Percentiles rank a stretch among this genome's conserved stretches.
These are phyloP conservation scores for Xiphias gladius DNA, from an alignment of 2,113 vertebrate genomes.

Conservation along the genomic window DNA sequence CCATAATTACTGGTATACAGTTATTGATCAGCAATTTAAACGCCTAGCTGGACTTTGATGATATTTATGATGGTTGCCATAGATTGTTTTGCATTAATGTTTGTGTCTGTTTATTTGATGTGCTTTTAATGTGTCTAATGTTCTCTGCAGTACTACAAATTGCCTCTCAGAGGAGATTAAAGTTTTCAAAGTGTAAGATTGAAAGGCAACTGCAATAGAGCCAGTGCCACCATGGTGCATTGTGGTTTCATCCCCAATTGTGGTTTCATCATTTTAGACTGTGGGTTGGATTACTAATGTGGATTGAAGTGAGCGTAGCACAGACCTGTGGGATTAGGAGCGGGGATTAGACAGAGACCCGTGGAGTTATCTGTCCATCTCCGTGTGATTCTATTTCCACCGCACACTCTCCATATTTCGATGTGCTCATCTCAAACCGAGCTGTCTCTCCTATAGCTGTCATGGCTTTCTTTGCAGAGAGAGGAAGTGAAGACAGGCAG, in stretches of 20 bases:
- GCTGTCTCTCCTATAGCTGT: background rate
- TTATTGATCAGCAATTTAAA: too few species aligned
- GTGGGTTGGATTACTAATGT: constrained; percentile 65
- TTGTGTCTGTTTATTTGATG: too few species aligned
- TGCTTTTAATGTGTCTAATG: too few species aligned
- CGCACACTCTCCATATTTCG: constrained; percentile 25
- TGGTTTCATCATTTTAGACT: constrained; percentile 47
- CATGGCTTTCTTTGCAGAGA: background rate
- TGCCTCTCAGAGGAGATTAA: too few species aligned
- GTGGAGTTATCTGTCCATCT: constrained; percentile 59
- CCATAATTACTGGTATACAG: too few species aligned
- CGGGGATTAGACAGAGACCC: constrained; percentile 70
- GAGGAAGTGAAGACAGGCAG: background rate
- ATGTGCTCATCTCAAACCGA: constrained; percentile 27
- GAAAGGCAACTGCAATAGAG: background rate
- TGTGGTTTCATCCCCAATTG: constrained; percentile 18
- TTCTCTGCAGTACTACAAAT: too few species aligned
- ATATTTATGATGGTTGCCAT: too few species aligned
- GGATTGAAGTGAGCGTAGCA: constrained; percentile 47
- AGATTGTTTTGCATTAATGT: too few species aligned
- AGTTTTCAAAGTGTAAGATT: background rate
- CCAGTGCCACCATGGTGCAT: background rate
- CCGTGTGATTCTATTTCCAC: constrained; percentile 57
- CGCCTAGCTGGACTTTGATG: too few species aligned
- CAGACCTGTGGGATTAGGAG: constrained; percentile 68